phyloP scores from a whole-genome alignment of 2,113 vertebrate genomes.

The Cisticola juncidis region DNA sequence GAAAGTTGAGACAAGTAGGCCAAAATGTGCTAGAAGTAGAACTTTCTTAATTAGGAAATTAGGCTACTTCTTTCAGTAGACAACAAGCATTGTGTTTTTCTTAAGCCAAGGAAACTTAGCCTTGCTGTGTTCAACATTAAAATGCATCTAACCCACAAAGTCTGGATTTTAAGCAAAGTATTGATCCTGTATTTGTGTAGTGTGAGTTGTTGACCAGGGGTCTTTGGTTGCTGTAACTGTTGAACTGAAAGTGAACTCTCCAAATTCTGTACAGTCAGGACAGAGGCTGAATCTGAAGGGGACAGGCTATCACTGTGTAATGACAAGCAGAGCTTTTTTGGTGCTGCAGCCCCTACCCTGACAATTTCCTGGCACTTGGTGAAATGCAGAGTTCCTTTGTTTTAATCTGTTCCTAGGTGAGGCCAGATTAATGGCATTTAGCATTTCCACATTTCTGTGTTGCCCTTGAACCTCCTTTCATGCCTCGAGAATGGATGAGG shows the following conservation, averaged over 20 bases:
- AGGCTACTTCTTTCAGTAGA: constrained; percentile 18
- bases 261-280: background rate
- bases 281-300: background rate
- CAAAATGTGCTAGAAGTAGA: constrained; percentile 59
- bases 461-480: background rate
- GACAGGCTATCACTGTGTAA: background rate
- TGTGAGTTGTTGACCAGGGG: background rate
- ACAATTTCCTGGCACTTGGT: background rate
- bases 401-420: background rate
- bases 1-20: constrained; percentile 63
- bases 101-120: background rate
- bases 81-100: background rate
- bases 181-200: background rate
- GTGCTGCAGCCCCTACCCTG: background rate
- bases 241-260: background rate
- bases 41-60: constrained; percentile 45
- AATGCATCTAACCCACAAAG: background rate
- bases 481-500: background rate
- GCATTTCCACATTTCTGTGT: background rate
- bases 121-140: background rate
- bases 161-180: background rate
- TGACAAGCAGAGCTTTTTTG: background rate
- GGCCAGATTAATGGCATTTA: background rate
- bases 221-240: background rate
- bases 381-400: background rate